Conservation (phyloP, 2,113 vertebrate genomes). For the Ophthalmolycus amberensis region DNA sequence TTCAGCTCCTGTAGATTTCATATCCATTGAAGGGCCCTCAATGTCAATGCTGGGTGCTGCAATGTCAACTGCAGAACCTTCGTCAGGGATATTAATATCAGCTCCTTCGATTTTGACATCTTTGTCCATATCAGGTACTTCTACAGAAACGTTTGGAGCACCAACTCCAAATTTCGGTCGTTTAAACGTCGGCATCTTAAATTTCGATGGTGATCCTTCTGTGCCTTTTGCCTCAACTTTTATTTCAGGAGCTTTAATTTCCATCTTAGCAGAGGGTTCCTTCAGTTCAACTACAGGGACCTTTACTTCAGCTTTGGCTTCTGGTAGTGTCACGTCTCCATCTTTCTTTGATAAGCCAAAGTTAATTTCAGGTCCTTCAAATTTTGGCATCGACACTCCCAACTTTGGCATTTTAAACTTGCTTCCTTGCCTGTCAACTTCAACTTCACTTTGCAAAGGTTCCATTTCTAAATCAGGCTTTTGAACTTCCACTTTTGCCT, state of each 20-base stretch:
- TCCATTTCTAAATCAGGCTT: slow-evolving; percentile 27
- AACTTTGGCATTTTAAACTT: slow-evolving; percentile 60
- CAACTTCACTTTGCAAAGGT: slow-evolving; percentile 3
- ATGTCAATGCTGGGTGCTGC: not conserved
- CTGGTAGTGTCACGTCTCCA: not conserved
- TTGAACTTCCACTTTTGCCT: slow-evolving; percentile 47
- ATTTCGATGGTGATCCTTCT: slow-evolving; percentile 55
- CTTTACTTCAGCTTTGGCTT: slow-evolving; percentile 5
- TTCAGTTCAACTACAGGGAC: not conserved
- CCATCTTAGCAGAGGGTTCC: not conserved
- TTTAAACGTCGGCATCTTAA: slow-evolving; percentile 66
- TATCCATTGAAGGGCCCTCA: slow-evolving; percentile 16
- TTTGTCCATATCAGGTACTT: slow-evolving; percentile 18
- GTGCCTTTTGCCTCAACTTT: not conserved
- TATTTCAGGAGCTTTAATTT: slow-evolving; percentile 13
- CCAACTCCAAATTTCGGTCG: slow-evolving; percentile 60
- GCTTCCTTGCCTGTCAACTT: slow-evolving; percentile 30
- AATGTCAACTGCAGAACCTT: not conserved
- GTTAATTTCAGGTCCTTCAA: slow-evolving; percentile 42
- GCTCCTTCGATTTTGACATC: slow-evolving; percentile 22
- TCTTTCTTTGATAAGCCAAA: slow-evolving; percentile 34
- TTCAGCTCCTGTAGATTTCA: slow-evolving; percentile 25
- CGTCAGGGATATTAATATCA: slow-evolving; percentile 14
- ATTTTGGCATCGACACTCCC: slow-evolving; percentile 53
- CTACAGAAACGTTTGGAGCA: slow-evolving; percentile 1